Base-by-base conservation (phyloP, 2,797 vertebrate species). In the Huso huso region DNA sequence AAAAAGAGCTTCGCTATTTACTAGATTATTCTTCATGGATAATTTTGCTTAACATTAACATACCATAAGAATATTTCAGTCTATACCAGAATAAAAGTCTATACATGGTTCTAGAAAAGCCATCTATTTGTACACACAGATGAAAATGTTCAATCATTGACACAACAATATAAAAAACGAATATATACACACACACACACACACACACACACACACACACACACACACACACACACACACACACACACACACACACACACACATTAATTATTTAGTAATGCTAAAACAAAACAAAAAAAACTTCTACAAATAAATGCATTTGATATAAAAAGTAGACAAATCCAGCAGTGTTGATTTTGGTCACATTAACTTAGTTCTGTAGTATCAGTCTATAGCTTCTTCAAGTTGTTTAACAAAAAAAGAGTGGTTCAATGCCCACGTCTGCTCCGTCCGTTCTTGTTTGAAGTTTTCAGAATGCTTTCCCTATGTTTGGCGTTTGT, bases 1-100 rank as follows among this genome's bases (percentile, higher is more conserved):
- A 79, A 69, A 82, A 88, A 88, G 85, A 87, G 86, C 85, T 85
- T 82, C 68, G 75, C 76, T 76, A 66, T 37, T 37, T 78, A 69
- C 78, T 66, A 66, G 71, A 51, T 70, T 72, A 69, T 57, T 66
- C 64, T 78, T 62, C 72, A 37, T 78, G 63, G 67, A 71, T 69
- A 69, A 71, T 10, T 67, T 55, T 63, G 49, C 53, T 66, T 66
- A 58, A 65, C 61, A 61, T 65, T 55, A 48, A 23, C 49, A 70
- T 71, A 72, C 3, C 37, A 37, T 37, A 37, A 37, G 37, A 37
- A 73, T 70, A 70, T 69, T 60, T 72, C 67, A 72, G 76, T 63
- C 70, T 68, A 73, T 71, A 82, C 81, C 79, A 81, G 78, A 81
- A 62, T 73, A 73, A 64, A 71, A 61, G 37, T 62, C 66, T 61